A percentile compares a stretch with the other conserved stretches of the same genome.
phyloP scores from a whole-genome alignment of 2,888 invertebrate species.

The Cephus pygmeus region DNA sequence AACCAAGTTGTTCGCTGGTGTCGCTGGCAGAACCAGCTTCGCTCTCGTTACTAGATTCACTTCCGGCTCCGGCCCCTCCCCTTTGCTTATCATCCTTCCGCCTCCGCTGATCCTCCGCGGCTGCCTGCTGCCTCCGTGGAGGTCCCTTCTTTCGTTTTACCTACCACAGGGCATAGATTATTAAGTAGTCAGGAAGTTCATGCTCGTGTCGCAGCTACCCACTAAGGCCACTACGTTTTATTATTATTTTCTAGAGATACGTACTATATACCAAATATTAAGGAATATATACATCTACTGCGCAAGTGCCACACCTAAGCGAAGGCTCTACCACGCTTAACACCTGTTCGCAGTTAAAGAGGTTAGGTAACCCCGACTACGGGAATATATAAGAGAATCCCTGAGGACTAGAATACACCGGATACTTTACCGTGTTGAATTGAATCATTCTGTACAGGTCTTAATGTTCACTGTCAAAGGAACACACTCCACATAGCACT shows the following conservation, averaged over 20 bases:
- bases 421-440: background rate
- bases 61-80: conserved; percentile 60
- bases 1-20: conserved; percentile 58
- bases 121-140: conserved; percentile 66
- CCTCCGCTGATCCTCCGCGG: conserved; percentile 60
- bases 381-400: background rate
- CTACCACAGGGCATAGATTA: conserved; percentile 64
- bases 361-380: background rate
- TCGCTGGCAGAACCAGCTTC: conserved; percentile 63
- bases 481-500: background rate
- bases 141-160: conserved; percentile 74
- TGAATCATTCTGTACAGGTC: background rate
- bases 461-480: background rate
- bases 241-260: background rate
- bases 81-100: conserved; percentile 60
- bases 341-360: background rate
- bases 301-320: background rate
- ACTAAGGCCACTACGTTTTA: conserved; percentile 22
- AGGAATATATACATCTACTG: background rate
- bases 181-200: conserved; percentile 64
- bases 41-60: conserved; percentile 64
- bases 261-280: background rate
- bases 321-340: background rate
- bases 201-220: conserved; percentile 49
- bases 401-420: background rate